Conservation (phyloP, 2,113 vertebrate species). For the Meriones unguiculatus region DNA sequence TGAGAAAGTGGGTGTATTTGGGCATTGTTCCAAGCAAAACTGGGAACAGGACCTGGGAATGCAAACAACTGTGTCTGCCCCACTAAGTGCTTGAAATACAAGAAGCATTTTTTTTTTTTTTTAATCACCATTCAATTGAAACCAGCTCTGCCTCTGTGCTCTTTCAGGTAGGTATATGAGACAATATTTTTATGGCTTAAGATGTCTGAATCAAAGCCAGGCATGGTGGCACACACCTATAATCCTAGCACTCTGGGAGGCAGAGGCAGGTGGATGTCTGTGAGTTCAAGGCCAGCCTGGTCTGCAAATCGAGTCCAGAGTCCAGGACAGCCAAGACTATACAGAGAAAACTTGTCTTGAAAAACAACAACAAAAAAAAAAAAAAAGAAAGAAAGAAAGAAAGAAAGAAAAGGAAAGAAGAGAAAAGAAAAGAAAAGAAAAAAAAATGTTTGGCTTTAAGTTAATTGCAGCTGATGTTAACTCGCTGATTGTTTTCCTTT, state of each 20-base stretch:
- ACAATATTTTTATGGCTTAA: conserved; percentile 30
- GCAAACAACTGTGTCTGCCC: background rate
- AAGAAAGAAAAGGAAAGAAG: too few species aligned
- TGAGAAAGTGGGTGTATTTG: conserved; percentile 13
- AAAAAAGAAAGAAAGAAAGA: too few species aligned
- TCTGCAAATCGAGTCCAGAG: too few species aligned
- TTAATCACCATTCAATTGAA: background rate
- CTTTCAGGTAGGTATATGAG: conserved; percentile 42
- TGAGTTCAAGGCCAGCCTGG: too few species aligned
- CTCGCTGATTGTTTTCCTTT: background rate
- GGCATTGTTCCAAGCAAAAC: background rate
- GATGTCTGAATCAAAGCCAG: background rate
- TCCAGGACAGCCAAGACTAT: too few species aligned
- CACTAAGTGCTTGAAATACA: background rate
- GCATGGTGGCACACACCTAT: too few species aligned
- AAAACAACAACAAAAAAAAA: too few species aligned
- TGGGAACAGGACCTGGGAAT: background rate
- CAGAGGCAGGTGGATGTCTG: too few species aligned
- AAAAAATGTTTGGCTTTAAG: background rate
- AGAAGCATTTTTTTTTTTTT: background rate
- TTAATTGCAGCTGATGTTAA: background rate
- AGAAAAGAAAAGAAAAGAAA: too few species aligned
- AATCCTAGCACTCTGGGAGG: too few species aligned
- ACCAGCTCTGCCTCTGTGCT: background rate
- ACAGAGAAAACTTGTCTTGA: too few species aligned